A percentile compares a stretch with the other conserved stretches of the same genome.
Evolutionary conservation across 2,888 invertebrate genomes (phyloP).

Genomic region (Lithophane semibrunnea): DNA sequence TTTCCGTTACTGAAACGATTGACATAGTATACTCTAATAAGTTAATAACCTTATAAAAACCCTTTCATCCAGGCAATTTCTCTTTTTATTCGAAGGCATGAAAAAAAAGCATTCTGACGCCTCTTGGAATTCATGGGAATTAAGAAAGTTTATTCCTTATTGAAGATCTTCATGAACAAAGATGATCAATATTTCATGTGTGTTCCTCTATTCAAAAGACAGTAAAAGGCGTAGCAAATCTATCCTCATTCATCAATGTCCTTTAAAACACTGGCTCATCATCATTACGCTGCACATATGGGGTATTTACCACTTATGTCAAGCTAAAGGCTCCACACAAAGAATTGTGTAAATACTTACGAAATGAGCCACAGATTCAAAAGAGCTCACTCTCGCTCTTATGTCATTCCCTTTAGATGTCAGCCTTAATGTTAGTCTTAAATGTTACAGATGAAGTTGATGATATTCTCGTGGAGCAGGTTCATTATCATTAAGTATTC

Average conservation of each 20-base stretch:
- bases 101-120: not conserved
- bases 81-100: not conserved
- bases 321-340: constrained; percentile 42
- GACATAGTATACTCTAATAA: too few species aligned
- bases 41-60: too few species aligned
- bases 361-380: constrained; percentile 58
- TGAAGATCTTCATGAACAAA: not conserved
- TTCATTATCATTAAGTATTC: constrained; percentile 36
- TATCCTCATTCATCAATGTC: constrained; percentile 13
- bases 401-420: constrained; percentile 58
- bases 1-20: too few species aligned
- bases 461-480: constrained; percentile 47
- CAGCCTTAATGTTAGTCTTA: constrained; percentile 30
- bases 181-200: not conserved
- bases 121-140: not conserved
- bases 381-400: constrained; percentile 57
- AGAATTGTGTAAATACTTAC: constrained; percentile 52
- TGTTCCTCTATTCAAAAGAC: not conserved
- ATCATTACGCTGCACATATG: constrained; percentile 18
- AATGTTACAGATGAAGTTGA: constrained; percentile 50
- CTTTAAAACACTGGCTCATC: constrained; percentile 16
- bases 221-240: constrained; percentile 8
- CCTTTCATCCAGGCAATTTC: too few species aligned
- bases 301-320: constrained; percentile 34
- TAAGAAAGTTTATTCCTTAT: not conserved